Evolutionary conservation across 2,113 vertebrate genomes (phyloP).

Genomic region (Anoura caudifer): DNA sequence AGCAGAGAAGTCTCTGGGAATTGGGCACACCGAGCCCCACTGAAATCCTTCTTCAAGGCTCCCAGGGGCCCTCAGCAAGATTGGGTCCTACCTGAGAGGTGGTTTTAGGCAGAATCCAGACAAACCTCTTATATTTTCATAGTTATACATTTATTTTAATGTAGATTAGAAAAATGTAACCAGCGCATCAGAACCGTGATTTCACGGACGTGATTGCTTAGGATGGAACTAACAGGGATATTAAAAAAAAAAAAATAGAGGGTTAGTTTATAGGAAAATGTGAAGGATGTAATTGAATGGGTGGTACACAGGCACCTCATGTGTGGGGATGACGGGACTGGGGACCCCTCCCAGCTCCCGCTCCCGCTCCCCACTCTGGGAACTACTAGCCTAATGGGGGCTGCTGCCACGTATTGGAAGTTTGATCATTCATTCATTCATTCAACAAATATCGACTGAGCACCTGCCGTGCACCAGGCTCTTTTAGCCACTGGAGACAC

Average conservation of each 20-base stretch:
- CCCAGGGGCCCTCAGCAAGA: background rate
- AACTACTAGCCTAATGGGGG: background rate
- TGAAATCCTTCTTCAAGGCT: background rate
- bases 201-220: slow-evolving; percentile 53
- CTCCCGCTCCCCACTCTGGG: background rate
- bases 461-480: background rate
- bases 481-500: background rate
- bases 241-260: slow-evolving; percentile 39
- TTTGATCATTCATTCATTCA: background rate
- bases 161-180: slow-evolving; percentile 53
- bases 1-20: background rate
- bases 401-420: background rate
- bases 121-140: slow-evolving; percentile 41
- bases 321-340: background rate
- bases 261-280: slow-evolving; percentile 33
- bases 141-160: slow-evolving; percentile 58
- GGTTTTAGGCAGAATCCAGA: slow-evolving; percentile 1
- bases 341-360: background rate
- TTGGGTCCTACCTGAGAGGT: background rate
- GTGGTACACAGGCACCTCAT: fast-evolving
- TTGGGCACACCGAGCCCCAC: background rate
- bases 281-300: background rate
- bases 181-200: slow-evolving; percentile 56
- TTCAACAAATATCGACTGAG: background rate
- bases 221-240: background rate